Conservation (phyloP, 2,113 vertebrate species). For the Corythaeola cristata region DNA sequence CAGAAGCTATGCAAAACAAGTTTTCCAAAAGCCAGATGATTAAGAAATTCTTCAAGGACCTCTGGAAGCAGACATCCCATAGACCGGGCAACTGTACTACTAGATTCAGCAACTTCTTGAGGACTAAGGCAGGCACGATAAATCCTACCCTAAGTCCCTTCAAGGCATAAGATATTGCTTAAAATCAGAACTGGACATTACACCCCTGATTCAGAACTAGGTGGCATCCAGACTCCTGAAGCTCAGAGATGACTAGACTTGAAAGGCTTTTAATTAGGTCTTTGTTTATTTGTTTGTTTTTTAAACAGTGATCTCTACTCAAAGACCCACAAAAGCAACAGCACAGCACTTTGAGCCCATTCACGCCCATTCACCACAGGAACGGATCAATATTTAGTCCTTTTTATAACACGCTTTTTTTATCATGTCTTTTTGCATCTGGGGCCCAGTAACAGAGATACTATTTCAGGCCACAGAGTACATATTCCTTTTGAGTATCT, state of each 20-base stretch:
- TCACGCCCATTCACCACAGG: neutral
- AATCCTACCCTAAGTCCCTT: neutral
- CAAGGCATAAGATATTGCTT: neutral
- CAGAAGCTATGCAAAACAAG: slow-evolving; percentile 9
- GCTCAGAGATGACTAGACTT: neutral
- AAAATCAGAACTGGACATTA: neutral
- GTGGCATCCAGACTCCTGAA: neutral
- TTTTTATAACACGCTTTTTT: slow-evolving; percentile 41
- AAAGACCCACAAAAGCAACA: neutral
- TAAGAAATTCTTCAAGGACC: slow-evolving; percentile 25
- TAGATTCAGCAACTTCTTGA: neutral
- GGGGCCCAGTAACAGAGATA: neutral
- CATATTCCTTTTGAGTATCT: neutral
- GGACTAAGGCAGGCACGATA: neutral
- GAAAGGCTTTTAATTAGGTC: neutral
- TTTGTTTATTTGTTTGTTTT: slow-evolving; percentile 8
- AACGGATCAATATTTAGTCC: slow-evolving; percentile 48
- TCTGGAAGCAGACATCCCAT: neutral
- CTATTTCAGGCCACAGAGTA: neutral
- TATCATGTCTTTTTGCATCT: neutral
- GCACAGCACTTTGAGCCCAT: neutral
- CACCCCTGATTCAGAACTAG: neutral
- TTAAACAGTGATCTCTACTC: neutral
- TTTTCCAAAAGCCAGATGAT: neutral
- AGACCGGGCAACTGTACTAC: neutral